Evolutionary conservation across 2,113 vertebrate genomes (phyloP).

Genomic region (Apus apus): DNA sequence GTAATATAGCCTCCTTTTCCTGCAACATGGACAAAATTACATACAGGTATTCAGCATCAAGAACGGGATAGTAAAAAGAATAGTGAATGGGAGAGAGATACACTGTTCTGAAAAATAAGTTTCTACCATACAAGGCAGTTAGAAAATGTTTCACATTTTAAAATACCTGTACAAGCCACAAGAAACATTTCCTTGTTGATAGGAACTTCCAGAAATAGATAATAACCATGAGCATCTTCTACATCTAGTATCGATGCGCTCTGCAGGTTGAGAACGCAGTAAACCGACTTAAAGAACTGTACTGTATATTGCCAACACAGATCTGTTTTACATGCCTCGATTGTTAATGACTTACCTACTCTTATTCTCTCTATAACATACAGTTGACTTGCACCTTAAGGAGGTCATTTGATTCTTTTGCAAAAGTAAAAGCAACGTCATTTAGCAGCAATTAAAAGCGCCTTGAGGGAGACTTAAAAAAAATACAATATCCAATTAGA

Average conservation of each 20-base stretch:
- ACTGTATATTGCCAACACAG: conserved; percentile 69
- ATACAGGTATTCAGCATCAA: conserved; percentile 78
- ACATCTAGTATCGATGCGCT: conserved; percentile 69
- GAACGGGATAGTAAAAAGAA: conserved; percentile 75
- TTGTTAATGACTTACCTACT: conserved; percentile 73
- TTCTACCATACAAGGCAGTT: conserved; percentile 79
- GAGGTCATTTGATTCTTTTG: conserved; percentile 87
- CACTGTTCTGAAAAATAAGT: conserved; percentile 75
- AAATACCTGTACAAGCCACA: conserved; percentile 82
- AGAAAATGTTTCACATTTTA: conserved; percentile 84
- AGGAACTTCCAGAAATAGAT: conserved; percentile 76
- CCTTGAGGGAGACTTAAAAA: conserved; percentile 88
- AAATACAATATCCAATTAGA: conserved; percentile 88
- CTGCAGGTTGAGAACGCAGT: conserved; percentile 66
- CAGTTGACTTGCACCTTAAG: conserved; percentile 90
- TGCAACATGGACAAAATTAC: conserved; percentile 80
- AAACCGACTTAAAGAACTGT: conserved; percentile 71
- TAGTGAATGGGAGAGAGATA: conserved; percentile 72
- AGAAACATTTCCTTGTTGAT: conserved; percentile 77
- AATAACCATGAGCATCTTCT: conserved; percentile 75
- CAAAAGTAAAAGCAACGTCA: conserved; percentile 88
- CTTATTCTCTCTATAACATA: conserved; percentile 75
- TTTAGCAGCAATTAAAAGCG: conserved; percentile 92
- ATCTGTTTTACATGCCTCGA: conserved; percentile 75
- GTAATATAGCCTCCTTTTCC: conserved; percentile 77